Evolutionary conservation across 2,888 invertebrate species (phyloP), one percentile per base, ranked within the genome.

Genomic region (Philereme vetulata): DNA sequence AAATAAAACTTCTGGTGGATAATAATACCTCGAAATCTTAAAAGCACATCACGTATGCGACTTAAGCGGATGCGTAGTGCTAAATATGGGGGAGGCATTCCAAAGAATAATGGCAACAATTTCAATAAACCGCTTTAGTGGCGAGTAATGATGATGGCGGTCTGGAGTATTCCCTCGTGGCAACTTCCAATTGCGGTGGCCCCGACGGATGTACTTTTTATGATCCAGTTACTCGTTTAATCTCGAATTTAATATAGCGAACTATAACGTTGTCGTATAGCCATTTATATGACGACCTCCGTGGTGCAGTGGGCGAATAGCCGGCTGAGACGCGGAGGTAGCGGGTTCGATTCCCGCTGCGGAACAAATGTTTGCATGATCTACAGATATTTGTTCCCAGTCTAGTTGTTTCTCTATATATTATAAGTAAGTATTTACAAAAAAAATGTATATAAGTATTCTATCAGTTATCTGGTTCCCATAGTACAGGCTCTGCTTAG

Each of bases 121-220:
- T 67, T 64, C 65, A 63, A 67, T 65, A 64, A 66, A 60, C 53
- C 63, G 56, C 58, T 61, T 56, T 46, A 58, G 53, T 58, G 44
- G 61, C 40, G 51, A 63, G 55, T 64, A 64, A 66, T 65, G 51
- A 63, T 62, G 56, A 58, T 60, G 48, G 63, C 52, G 43, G 51
- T 45, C 35, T 51, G 45, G 55, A 42, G 56, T 51, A 64, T 57
- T 57, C 52, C 45, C 57, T 45, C 3, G 44, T 48, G 48, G n/a
- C 49, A 38, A 56, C 43, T 43, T 36, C 40, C 57, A 59, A 64
- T 57, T 59, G 58, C 58, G 51, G 51, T 58, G 53, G 45, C 38
- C 42, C 54, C 42, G 44, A 21, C 10, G 21, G 10, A 21, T 34
- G 36, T 50, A 43, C 36, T 42, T 40, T 48, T 42, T 51, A 52